Evolutionary conservation across 2,113 vertebrate species (phyloP).

Genomic region (Tympanuchus pallidicinctus): DNA sequence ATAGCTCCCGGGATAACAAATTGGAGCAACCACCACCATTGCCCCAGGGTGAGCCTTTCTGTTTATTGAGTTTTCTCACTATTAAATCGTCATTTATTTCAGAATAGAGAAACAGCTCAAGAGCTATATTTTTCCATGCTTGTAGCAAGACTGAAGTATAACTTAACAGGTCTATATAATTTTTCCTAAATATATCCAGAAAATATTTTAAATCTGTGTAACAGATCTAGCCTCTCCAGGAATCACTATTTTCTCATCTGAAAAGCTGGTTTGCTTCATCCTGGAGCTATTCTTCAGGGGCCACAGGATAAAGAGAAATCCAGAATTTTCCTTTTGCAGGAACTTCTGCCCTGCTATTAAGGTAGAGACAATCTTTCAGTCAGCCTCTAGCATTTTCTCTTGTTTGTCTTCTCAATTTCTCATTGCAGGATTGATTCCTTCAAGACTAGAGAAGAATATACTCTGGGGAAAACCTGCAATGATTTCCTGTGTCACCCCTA

Average conservation of each 20-base stretch:
- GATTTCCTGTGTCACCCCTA: slow-evolving; percentile 60
- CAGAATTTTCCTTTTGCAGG: slow-evolving; percentile 4
- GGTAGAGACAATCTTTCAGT: slow-evolving; percentile 24
- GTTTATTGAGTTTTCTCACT: not conserved
- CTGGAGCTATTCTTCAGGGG: not conserved
- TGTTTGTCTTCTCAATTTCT: slow-evolving; percentile 68
- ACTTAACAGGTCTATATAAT: not conserved
- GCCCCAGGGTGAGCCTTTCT: not conserved
- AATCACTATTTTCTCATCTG: not conserved
- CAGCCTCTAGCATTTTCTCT: slow-evolving; percentile 58
- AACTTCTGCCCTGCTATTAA: slow-evolving; percentile 4
- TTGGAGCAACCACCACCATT: not conserved
- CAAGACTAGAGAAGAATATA: slow-evolving; percentile 47
- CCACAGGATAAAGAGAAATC: not conserved
- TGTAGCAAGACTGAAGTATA: not conserved
- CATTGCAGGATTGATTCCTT: slow-evolving; percentile 56
- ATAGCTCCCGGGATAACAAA: not conserved
- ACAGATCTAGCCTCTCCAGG: not conserved
- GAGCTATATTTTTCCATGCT: not conserved
- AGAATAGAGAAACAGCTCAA: not conserved
- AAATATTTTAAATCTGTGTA: not conserved
- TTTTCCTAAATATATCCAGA: not conserved
- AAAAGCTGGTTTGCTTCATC: not conserved
- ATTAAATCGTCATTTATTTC: not conserved
- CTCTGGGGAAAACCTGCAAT: slow-evolving; percentile 47